These are phyloP conservation scores for Saturnia japonica DNA, from an alignment of 2,888 invertebrate species.

Conservation along the genomic window DNA sequence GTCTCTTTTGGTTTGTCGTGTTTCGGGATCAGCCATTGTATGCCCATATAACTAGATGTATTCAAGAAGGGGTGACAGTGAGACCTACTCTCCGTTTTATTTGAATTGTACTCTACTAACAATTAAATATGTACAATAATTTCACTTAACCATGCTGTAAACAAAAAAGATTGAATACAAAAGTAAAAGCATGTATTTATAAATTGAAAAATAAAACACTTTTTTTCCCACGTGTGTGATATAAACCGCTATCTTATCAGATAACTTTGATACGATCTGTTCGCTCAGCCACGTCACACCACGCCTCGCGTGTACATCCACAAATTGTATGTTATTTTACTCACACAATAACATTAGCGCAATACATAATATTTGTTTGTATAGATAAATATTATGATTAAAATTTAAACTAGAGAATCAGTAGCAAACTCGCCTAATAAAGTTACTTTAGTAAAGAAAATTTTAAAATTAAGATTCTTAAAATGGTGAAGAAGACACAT, in stretches of 20 bases:
- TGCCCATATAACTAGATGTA: no score
- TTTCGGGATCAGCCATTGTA: no score
- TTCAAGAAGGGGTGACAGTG: no score
- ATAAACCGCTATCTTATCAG: conserved; percentile 55
- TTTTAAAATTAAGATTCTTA: no score
- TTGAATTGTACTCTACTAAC: no score
- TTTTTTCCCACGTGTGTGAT: conserved; percentile 50
- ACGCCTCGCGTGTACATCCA: conserved; percentile 49
- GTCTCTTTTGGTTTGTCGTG: no score
- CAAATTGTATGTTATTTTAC: conserved; percentile 32
- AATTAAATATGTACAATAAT: no score
- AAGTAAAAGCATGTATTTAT: not conserved
- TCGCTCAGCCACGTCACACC: conserved; percentile 45
- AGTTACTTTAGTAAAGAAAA: no score
- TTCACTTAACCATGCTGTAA: no score
- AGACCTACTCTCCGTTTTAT: no score
- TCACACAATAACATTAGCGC: conserved; percentile 6
- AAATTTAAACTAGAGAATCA: not conserved
- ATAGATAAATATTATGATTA: no score
- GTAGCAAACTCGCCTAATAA: not conserved
- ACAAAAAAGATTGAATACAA: not conserved
- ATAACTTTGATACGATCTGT: conserved; percentile 50
- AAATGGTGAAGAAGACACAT: no score
- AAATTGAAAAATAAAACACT: not conserved
- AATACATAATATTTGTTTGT: not conserved